Evolutionary conservation across 2,113 vertebrate species (phyloP).

Genomic region (Myotis davidii): DNA sequence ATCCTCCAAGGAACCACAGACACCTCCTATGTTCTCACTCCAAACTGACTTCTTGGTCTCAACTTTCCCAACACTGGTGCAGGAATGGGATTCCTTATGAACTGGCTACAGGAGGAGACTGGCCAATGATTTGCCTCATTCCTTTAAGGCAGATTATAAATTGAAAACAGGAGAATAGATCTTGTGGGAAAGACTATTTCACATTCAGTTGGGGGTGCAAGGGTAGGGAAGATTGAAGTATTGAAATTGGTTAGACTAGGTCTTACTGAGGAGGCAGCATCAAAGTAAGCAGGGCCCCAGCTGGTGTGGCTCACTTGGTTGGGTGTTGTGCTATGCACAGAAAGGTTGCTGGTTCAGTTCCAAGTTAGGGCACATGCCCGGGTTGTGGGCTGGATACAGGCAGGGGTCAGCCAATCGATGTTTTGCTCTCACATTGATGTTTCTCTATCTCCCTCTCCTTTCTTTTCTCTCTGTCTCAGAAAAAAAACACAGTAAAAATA

Average conservation of each 20-base stretch:
- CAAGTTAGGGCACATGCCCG: too few species aligned
- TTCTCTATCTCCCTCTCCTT: background rate
- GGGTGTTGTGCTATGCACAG: background rate
- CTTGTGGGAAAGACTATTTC: background rate
- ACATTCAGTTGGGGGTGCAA: background rate
- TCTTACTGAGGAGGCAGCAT: background rate
- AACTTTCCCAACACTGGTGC: background rate
- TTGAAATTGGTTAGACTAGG: background rate
- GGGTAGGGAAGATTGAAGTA: background rate
- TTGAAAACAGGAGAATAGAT: background rate
- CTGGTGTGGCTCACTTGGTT: too few species aligned
- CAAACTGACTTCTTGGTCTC: background rate
- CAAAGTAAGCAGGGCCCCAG: background rate
- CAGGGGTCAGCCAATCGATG: background rate
- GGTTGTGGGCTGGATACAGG: too few species aligned
- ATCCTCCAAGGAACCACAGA: background rate
- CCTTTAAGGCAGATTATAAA: background rate
- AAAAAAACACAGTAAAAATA: too few species aligned
- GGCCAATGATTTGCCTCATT: background rate
- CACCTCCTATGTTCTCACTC: rapidly evolving
- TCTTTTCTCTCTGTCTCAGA: background rate
- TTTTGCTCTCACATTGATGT: background rate
- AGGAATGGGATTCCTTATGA: background rate
- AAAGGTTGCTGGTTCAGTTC: background rate
- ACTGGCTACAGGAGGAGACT: background rate